Evolutionary conservation across 1,140 invertebrate genomes (phyloP).

Genomic region (Drosophila watanabei): DNA sequence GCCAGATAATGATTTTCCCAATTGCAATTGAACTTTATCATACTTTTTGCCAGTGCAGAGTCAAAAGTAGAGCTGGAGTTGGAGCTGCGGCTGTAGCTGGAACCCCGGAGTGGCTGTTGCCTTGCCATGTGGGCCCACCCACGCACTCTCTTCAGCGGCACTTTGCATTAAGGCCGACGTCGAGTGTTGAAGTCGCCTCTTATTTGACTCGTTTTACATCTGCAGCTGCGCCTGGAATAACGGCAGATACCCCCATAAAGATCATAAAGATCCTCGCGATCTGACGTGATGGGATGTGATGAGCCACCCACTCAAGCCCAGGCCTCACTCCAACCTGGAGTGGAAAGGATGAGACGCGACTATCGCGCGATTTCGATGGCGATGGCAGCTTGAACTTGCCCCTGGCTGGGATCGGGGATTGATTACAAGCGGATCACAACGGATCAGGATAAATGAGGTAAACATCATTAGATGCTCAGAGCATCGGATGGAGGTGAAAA

Average conservation of each 20-base stretch:
- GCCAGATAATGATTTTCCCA: no score
- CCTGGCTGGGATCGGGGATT: constrained; percentile 45
- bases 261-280: constrained; percentile 18
- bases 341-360: constrained; percentile 39
- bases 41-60: constrained; percentile 4
- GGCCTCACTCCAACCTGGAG: constrained; percentile 23
- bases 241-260: constrained; percentile 39
- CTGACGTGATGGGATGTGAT: constrained; percentile 16
- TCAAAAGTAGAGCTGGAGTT: not conserved
- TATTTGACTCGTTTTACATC: constrained; percentile 22
- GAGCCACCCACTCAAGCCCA: constrained; percentile 39
- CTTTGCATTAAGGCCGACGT: constrained; percentile 43
- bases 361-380: constrained; percentile 15
- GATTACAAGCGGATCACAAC: constrained; percentile 48
- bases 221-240: constrained; percentile 37
- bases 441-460: constrained; percentile 55
- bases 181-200: constrained; percentile 45
- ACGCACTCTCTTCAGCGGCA: constrained; percentile 41
- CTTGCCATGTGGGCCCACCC: constrained; percentile 43
- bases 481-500: constrained; percentile 37
- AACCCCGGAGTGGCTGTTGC: constrained; percentile 16
- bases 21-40: not conserved
- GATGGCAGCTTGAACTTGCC: constrained; percentile 53
- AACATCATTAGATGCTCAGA: constrained; percentile 50
- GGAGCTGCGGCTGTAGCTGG: not conserved